Percentiles rank a stretch among this genome's conserved stretches.
These are phyloP conservation scores for Dicyrtomina minuta DNA, from an alignment of 2,888 invertebrate species.

Conservation along the genomic window DNA sequence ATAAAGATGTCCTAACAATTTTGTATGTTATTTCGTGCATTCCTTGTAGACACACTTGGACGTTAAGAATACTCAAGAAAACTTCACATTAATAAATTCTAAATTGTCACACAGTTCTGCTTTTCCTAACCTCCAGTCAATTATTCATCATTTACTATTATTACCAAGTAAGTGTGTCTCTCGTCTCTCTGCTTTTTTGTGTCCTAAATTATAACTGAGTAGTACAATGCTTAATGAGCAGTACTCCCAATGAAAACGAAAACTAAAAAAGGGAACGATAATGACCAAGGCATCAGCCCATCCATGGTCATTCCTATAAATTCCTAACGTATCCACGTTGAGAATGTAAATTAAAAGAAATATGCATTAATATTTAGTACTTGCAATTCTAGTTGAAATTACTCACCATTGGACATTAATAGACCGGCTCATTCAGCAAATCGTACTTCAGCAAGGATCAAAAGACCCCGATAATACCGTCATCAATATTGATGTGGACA, in stretches of 20 bases:
- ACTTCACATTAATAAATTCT: constrained; percentile 85
- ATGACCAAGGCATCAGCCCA: no score
- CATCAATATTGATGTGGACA: constrained; percentile 85
- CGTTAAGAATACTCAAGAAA: constrained; percentile 86
- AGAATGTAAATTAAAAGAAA: neutral
- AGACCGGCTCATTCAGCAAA: constrained; percentile 91
- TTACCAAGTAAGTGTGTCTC: constrained; percentile 71
- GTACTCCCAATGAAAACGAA: no score
- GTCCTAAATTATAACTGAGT: no score
- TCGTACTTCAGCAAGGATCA: constrained; percentile 69
- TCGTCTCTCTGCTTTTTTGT: no score
- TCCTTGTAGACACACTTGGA: constrained; percentile 75
- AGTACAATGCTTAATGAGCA: no score
- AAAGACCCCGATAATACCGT: constrained; percentile 63
- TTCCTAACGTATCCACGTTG: no score
- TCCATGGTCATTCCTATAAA: no score
- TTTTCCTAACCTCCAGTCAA: constrained; percentile 86
- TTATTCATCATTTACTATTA: constrained; percentile 83
- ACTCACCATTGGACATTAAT: constrained; percentile 74
- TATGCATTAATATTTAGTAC: neutral
- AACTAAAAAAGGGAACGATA: no score
- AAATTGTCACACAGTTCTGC: constrained; percentile 89
- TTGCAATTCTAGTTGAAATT: constrained; percentile 29
- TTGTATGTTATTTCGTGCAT: neutral
- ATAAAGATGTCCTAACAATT: neutral